phyloP scores from a whole-genome alignment of 2,888 invertebrate species.

The Helobdella robusta region DNA sequence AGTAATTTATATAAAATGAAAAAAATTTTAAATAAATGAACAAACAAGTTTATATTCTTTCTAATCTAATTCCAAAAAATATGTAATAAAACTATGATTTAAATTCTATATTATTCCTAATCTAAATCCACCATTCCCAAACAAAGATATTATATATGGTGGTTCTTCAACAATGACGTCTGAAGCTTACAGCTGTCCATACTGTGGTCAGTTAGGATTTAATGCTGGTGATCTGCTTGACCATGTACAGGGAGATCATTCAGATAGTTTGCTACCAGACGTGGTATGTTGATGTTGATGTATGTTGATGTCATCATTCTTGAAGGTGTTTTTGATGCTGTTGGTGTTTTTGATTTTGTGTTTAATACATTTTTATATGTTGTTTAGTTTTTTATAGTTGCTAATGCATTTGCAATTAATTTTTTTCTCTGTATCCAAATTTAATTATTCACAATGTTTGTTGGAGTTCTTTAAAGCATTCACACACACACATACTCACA shows the following conservation, averaged over 20 bases:
- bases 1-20: not conserved
- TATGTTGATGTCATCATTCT: too few species aligned
- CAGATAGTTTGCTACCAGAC: slow-evolving; percentile 77
- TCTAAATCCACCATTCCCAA: not conserved
- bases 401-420: too few species aligned
- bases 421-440: too few species aligned
- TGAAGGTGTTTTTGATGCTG: too few species aligned
- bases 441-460: too few species aligned
- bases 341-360: not conserved
- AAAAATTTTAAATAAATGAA: too few species aligned
- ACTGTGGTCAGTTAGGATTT: slow-evolving; percentile 90
- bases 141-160: slow-evolving; percentile 80
- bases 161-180: slow-evolving; percentile 88
- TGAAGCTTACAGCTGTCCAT: slow-evolving; percentile 92
- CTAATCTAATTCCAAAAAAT: not conserved
- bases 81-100: slow-evolving; percentile 8
- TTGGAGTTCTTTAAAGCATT: too few species aligned
- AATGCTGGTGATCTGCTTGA: slow-evolving; percentile 76
- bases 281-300: slow-evolving; percentile 57
- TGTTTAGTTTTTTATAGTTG: too few species aligned
- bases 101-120: not conserved
- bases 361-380: too few species aligned
- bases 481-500: too few species aligned
- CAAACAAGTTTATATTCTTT: not conserved
- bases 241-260: slow-evolving; percentile 67